Conservation (phyloP, 2,888 invertebrate genomes). For the Lacanobia wlatinum region DNA sequence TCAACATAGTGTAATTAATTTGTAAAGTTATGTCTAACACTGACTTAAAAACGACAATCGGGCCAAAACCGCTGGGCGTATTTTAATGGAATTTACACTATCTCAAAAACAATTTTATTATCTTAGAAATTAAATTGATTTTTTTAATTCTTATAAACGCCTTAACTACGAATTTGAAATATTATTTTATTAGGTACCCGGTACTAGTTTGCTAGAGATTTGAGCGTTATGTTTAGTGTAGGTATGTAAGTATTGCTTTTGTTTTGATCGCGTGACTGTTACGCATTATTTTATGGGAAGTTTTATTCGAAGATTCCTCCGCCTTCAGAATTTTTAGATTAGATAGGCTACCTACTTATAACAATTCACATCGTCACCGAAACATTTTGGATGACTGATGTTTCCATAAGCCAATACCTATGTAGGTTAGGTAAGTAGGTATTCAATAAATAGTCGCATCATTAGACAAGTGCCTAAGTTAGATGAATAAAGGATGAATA, state of each 20-base stretch:
- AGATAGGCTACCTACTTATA: background rate
- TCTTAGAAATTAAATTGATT: too few species aligned
- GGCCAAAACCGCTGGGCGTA: too few species aligned
- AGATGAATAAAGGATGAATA: too few species aligned
- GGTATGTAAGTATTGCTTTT: background rate
- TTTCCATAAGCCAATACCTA: slow-evolving; percentile 2
- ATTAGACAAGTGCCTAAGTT: background rate
- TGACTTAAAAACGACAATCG: too few species aligned
- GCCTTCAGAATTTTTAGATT: slow-evolving; percentile 17
- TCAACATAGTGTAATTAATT: too few species aligned
- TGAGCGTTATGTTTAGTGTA: slow-evolving; percentile 8
- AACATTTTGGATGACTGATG: background rate
- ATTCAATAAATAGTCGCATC: slow-evolving; percentile 6
- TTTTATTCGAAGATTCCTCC: slow-evolving; percentile 25
- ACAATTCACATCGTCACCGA: background rate
- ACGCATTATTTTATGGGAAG: slow-evolving; percentile 3
- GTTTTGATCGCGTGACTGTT: slow-evolving; percentile 45
- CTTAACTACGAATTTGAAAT: slow-evolving; percentile 43
- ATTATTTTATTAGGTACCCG: slow-evolving; percentile 36
- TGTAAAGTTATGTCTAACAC: too few species aligned
- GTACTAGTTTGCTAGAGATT: too few species aligned
- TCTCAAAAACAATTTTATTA: too few species aligned
- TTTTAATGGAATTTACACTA: too few species aligned
- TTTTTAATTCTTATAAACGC: too few species aligned
- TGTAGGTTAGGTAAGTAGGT: slow-evolving; percentile 2